Conservation (phyloP, 2,113 vertebrate genomes). For the Cebidichthys violaceus region DNA sequence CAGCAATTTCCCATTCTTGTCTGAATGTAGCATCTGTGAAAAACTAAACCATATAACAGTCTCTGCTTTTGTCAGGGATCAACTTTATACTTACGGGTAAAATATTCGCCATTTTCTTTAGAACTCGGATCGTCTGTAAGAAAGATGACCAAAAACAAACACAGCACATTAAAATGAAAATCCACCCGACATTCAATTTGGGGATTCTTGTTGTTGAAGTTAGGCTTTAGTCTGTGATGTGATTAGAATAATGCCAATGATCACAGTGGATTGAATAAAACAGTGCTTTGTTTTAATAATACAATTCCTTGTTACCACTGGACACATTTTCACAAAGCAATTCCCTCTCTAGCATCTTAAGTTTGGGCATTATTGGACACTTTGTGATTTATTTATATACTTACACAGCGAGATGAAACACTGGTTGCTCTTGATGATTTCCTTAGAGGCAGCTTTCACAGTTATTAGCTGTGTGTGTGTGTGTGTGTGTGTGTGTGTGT, state of each 20-base stretch:
- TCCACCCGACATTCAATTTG: background rate
- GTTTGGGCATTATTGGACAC: background rate
- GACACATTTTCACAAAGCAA: background rate
- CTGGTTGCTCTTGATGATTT: constrained; percentile 17
- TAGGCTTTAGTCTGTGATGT: background rate
- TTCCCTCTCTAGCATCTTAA: constrained; percentile 4
- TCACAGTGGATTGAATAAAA: background rate
- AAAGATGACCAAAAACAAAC: constrained; percentile 33
- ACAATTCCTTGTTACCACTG: background rate
- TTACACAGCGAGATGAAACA: constrained; percentile 4
- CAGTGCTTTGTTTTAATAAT: background rate
- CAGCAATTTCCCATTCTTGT: background rate
- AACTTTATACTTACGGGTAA: constrained; percentile 86
- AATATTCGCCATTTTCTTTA: constrained; percentile 87
- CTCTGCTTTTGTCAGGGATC: constrained; percentile 3
- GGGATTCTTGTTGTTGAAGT: background rate
- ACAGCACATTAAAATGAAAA: background rate
- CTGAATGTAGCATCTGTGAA: constrained; percentile 7
- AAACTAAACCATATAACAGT: background rate
- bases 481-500: background rate
- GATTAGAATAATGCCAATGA: background rate
- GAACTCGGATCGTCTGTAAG: constrained; percentile 90
- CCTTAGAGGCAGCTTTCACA: constrained; percentile 25
- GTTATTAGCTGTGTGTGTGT: constrained; percentile 23
- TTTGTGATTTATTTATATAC: constrained; percentile 16